These are phyloP conservation scores for Apteryx mantelli DNA, from an alignment of 2,113 vertebrate species.

Conservation along the genomic window DNA sequence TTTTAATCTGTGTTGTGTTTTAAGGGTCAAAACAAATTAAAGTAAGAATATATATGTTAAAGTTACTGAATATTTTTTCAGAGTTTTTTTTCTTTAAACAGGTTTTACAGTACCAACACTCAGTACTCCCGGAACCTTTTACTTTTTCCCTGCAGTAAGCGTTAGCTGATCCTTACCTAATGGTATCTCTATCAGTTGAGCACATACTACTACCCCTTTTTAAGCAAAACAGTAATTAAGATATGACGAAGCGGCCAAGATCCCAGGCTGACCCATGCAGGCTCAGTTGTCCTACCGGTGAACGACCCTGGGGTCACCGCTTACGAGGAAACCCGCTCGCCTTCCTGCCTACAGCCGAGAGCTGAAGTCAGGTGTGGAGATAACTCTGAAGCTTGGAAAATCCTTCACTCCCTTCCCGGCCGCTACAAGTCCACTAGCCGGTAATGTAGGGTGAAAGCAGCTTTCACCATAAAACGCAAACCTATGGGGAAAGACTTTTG, in stretches of 20 bases:
- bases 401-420: background rate
- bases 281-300: background rate
- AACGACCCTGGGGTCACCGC: background rate
- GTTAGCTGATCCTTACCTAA: background rate
- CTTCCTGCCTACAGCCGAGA: background rate
- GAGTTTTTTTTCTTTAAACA: background rate
- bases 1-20: background rate
- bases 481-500: background rate
- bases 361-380: background rate
- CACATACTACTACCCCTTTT: background rate
- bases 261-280: background rate
- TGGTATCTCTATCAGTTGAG: background rate
- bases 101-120: background rate
- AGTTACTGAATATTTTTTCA: background rate
- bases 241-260: background rate
- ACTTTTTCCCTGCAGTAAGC: background rate
- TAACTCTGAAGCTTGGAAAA: background rate
- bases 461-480: background rate
- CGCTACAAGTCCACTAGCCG: background rate
- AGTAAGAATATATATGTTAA: background rate
- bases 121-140: background rate
- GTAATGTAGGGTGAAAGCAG: background rate
- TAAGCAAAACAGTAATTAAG: background rate
- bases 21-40: background rate
- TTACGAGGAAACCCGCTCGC: background rate